Conservation (phyloP, 92 coral and sea anemone genomes). For the Hydrozoanthus gracilis region DNA sequence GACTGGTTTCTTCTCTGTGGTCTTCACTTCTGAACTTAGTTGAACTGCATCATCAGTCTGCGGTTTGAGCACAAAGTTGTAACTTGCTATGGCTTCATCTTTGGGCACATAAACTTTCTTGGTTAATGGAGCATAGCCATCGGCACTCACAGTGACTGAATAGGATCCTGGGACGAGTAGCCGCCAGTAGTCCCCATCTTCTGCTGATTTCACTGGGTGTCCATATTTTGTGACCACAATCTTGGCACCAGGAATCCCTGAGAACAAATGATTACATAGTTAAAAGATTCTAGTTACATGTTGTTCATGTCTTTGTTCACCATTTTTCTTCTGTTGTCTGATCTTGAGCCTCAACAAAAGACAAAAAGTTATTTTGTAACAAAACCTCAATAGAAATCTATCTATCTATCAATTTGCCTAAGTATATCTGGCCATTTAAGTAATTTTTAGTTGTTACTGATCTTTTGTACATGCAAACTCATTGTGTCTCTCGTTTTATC, state of each 20-base stretch:
- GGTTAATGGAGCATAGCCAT: constrained; percentile 62
- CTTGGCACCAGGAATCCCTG: constrained; percentile 72
- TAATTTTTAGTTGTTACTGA: too few species aligned
- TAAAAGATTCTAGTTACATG: too few species aligned
- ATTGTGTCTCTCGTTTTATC: not conserved
- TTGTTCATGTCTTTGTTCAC: too few species aligned
- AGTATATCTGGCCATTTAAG: too few species aligned
- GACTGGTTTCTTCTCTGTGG: constrained; percentile 53
- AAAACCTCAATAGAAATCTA: too few species aligned
- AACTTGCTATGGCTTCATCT: constrained; percentile 58
- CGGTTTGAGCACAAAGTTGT: constrained; percentile 61
- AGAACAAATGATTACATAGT: not conserved
- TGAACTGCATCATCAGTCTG: constrained; percentile 12
- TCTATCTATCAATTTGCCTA: too few species aligned
- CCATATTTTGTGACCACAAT: constrained; percentile 62
- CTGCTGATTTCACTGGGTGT: constrained; percentile 75
- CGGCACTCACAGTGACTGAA: constrained; percentile 57
- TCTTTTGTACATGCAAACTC: too few species aligned
- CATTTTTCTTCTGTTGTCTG: too few species aligned
- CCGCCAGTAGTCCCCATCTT: constrained; percentile 97
- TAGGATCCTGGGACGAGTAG: constrained; percentile 76
- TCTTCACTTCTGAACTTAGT: constrained; percentile 37
- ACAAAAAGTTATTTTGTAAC: too few species aligned
- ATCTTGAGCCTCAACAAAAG: too few species aligned
- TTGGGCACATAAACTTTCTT: constrained; percentile 57